Evolutionary conservation across 2,797 vertebrate genomes (phyloP), one percentile per base, ranked within the genome.

Genomic region (Chloroceryle amazona): DNA sequence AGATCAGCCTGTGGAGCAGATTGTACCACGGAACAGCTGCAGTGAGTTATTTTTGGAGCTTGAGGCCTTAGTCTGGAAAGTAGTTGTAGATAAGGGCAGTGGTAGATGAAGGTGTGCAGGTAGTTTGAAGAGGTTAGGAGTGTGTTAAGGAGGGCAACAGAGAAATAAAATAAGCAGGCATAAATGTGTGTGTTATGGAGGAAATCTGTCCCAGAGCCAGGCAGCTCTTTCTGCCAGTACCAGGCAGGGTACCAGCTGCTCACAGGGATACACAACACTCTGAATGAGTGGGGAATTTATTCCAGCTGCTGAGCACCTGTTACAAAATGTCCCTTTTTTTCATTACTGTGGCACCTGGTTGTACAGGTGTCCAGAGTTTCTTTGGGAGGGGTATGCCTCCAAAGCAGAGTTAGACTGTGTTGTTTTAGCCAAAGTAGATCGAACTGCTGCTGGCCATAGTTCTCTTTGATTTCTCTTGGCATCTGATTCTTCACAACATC

Each of bases 401-500:
- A 49, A 71, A 86, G 37, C 39, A 68, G 17, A 4, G 29, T 47
- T 35, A 83, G 51, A 28, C 22, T 1, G 0, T 22, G 54, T 58
- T 92, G 41, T 65, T 86, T 75, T 86, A 93, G 33, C 35, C 41
- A 79, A 78, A 93, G 26, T 23, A 92, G 62, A 81, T 14, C 68
- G 58, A 78, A 72, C 42, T 78, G 54, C 49, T 84, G 21, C 70
- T 86, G 54, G 62, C 66, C 62, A 90, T 65, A 65, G 33, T 16
- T 89, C 46, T 87, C 60, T 90, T 75, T 55, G 39, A 85, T 70
- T 93, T 84, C 84, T 89, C 74, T 82, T 91, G 71, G 74, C 62
- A 73, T 41, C 28, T 6, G 9, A 19, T 41, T 84, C 58, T 42
- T 72, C 51, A 19, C 79, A 75, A 75, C 49, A 46, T 0, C 3